Base-by-base conservation (phyloP, 2,888 invertebrate species). In the Dicyrtoma fusca region DNA sequence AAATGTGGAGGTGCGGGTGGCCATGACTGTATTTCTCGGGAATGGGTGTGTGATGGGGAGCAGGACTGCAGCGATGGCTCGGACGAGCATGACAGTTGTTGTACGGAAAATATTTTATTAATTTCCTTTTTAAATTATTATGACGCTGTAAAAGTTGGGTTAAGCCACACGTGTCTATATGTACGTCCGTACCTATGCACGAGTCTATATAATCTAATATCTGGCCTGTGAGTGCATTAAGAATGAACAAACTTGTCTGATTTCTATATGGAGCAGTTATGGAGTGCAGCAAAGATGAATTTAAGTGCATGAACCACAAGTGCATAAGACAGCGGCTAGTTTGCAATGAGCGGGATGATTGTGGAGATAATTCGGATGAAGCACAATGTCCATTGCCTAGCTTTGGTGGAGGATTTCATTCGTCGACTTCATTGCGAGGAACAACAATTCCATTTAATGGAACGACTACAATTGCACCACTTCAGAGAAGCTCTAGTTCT, bases 41-140 rank as follows among this genome's bases (percentile, higher is more conserved):
- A 79, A 3, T 79, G 78, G 74, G 75, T 77, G 19, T 78, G 78
- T 19, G 77, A 77, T 57, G 72, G 71, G 3, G 66, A 70, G 10
- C 53, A 55, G 26, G 87, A 87, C 76, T 87, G 87, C 80, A 83
- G 83, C 6, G 86, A 87, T 79, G 83, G 84, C 14, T 84, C 84
- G 0, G 83, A 83, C 75, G 83, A 83, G 72, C 74, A 77, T 55
- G 72, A 65, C 11, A 17, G 23, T 34, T 71, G 73, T n/a, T 61
- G 75, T 21, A 68, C 66, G 11, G 74, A 71, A 42, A 76, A 34
- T 5, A 5, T 34, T 34, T 34, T 47, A 14, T 47, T 63, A 47
- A 25, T 55, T 34, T 63, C 19, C 10, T 51, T 62, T 5, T 34
- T 34, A 11, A 26, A 25, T 61, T 26, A 61, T 61, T 25, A 5